A percentile compares a stretch with the other conserved stretches of the same genome.
Conservation (phyloP, 1,140 invertebrate species). For the Apis florea region DNA sequence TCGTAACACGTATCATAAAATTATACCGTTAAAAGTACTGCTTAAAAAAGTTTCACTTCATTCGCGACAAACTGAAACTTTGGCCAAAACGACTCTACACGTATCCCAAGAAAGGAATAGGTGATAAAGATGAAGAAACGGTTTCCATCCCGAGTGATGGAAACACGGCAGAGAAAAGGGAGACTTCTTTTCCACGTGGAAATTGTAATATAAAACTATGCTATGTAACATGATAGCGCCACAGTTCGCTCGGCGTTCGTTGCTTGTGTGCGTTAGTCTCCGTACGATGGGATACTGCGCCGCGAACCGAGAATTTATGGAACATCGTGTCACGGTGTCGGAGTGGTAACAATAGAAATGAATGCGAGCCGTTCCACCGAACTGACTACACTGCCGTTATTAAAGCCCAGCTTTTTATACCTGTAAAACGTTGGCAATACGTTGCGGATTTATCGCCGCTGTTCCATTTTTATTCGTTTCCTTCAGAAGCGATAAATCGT, state of each 20-base stretch:
- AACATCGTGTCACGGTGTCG: slow-evolving; percentile 20
- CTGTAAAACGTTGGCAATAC: neutral
- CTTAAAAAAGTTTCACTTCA: no score
- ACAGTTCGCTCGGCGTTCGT: neutral
- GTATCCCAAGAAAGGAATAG: neutral
- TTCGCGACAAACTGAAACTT: no score
- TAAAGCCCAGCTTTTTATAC: neutral
- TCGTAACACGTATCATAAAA: no score
- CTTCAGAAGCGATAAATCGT: slow-evolving; percentile 3
- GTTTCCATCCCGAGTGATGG: no score
- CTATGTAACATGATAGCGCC: neutral
- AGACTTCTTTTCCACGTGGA: neutral
- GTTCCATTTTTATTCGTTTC: neutral
- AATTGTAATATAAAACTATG: slow-evolving; percentile 1
- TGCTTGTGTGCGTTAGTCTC: neutral
- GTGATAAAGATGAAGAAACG: neutral
- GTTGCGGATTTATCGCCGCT: neutral
- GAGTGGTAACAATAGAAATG: slow-evolving; percentile 16
- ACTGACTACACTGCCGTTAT: neutral
- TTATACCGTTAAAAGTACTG: no score
- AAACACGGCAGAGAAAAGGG: neutral
- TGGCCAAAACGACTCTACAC: no score
- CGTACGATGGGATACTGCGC: neutral
- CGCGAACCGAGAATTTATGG: slow-evolving; percentile 3
- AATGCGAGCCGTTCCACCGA: slow-evolving; percentile 5